Evolutionary conservation across 2,113 vertebrate genomes (phyloP), one percentile per base, ranked within the genome.

Genomic region (Etia nguti): DNA sequence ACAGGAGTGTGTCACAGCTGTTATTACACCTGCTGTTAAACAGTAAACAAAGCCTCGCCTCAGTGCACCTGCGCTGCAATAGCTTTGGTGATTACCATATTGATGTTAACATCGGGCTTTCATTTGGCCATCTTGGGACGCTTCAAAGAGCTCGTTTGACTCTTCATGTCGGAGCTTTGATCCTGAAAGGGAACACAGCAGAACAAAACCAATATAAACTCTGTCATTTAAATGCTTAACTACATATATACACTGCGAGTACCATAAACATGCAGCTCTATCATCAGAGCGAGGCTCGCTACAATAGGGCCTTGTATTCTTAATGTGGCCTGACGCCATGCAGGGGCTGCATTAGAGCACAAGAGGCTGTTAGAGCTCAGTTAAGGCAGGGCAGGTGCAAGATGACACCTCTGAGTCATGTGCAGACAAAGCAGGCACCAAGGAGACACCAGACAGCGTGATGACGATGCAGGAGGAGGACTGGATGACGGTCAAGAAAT

Each of bases 361-460:
- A 8, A 52, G 1, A 52, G 46, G 73, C 26, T 52, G 48, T 52
- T 77, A 77, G 73, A n/a, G 26, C 73, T 75, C 15, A 57, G 73
- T 7, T 22, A 75, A 46, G 75, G 65, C 57, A 65, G 84, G 8
- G 52, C 1, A 81, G 81, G 22, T 81, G 73, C 73, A 84, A 79
- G 62, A 83, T 75, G 43, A 75, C 70, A 50, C 73, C 73, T 50
- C 46, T 34, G 73, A 94, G 79, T 94, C 95, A 94, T 86, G 79
- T 73, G 22, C 59, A 34, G 48, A 56, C 59, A 18, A 9, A 77
- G 56, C 48, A 73, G 18, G 83, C 22, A 82, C 82, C 10, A 22
- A 50, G 41, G 24, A 59, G 29, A 80, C 62, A 87, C 34, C 84
- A 80, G 80, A 31, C 81, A 59, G 89, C 50, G 55, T 75, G 9